Evolutionary conservation across 2,888 invertebrate species (phyloP), one percentile per base, ranked within the genome.

Genomic region (Tethea ocularis): DNA sequence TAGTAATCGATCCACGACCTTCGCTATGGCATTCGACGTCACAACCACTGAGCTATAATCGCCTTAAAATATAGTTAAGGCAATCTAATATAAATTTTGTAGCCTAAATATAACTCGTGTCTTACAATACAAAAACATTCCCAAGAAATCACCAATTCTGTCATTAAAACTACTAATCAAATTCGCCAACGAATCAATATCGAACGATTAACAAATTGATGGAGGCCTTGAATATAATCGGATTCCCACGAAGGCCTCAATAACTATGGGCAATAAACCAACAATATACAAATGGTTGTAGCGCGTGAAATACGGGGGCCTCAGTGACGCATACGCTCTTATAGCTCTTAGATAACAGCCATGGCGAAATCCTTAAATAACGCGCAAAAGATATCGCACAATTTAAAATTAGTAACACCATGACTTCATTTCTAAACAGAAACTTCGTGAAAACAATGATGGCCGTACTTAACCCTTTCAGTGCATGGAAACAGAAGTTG

Each of bases 281-380:
- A 36, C 36, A 6, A 17, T 41, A 41, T 20, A 66, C 63, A n/a
- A 46, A 54, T 41, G 46, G 55, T 54, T 61, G 58, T 57, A 61
- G 59, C 55, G 51, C 15, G 57, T 57, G 62, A 56, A 62, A 59
- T 67, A 53, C 61, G 57, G 70, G 67, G 68, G 68, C 68, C 70
- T 64, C 57, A 26, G 51, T 71, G 69, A 69, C 71, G 67, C 71
- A 69, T 61, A 54, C 63, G 52, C 61, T 46, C 46, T 46, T 46
- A 10, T 46, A 46, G 46, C 20, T 46, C 2, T 8, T 10, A 20
- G 7, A 20, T 15, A 7, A 46, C 20, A 20, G 20, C 10, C 46
- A 46, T 46, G 46, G 46, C 46, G 46, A 46, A 46, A 46, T 46
- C 46, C 46, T 46, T 46, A 46, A 46, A 46, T 46, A 46, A 46